Percentiles rank a stretch among this genome's conserved stretches.
Conservation (phyloP, 2,797 vertebrate genomes). For the Aplochiton taeniatus region DNA sequence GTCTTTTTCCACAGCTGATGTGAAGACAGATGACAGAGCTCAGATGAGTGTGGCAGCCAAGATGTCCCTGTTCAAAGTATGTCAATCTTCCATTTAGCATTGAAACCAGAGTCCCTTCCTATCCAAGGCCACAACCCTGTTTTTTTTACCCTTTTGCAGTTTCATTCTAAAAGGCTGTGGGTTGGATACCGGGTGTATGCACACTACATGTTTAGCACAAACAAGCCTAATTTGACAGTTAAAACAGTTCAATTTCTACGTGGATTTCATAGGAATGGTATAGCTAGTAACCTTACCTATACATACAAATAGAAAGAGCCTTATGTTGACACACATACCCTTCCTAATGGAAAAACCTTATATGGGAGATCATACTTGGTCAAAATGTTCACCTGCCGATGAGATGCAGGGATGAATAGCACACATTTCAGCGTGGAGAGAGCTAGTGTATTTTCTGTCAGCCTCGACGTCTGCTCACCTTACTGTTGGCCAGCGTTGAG, state of each 20-base stretch:
- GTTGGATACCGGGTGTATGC: too few species aligned
- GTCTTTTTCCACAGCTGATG: slow-evolving; percentile 62
- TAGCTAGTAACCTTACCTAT: too few species aligned
- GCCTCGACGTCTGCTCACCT: slow-evolving; percentile 39
- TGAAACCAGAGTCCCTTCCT: slow-evolving; percentile 39
- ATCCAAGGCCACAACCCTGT: slow-evolving; percentile 18
- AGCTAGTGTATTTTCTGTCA: neutral
- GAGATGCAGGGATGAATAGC: neutral
- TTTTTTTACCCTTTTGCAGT: slow-evolving; percentile 22
- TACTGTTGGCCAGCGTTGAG: slow-evolving; percentile 43
- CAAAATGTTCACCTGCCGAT: neutral
- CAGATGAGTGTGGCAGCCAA: slow-evolving; percentile 83
- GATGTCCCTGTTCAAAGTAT: slow-evolving; percentile 85
- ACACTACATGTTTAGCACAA: too few species aligned
- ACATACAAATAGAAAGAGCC: too few species aligned
- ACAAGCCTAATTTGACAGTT: too few species aligned
- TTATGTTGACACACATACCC: too few species aligned
- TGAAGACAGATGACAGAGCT: slow-evolving; percentile 79
- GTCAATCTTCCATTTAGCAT: slow-evolving; percentile 21
- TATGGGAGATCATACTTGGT: too few species aligned
- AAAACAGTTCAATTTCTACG: too few species aligned
- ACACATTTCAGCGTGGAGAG: too few species aligned
- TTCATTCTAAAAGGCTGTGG: slow-evolving; percentile 22
- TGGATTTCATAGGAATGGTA: too few species aligned
- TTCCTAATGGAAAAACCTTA: too few species aligned